A percentile compares a stretch with the other conserved stretches of the same genome.
phyloP scores from a whole-genome alignment of 1,140 invertebrate species.

The Phocides pigmalion region DNA sequence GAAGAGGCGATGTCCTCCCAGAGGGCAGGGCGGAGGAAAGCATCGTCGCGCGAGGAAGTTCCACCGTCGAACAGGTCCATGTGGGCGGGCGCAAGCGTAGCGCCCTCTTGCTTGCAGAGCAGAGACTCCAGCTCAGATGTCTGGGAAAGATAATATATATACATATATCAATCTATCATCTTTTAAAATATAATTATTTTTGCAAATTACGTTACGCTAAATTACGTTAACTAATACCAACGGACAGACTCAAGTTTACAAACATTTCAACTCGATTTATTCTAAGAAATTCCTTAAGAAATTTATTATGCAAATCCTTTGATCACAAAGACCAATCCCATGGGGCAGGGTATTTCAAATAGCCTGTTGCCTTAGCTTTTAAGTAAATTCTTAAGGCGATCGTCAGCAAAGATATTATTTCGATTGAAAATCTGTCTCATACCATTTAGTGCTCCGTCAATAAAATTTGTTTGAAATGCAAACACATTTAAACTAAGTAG shows the following conservation, averaged over 20 bases:
- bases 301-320: conserved; percentile 59
- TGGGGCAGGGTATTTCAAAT: conserved; percentile 45
- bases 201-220: not conserved
- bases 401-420: conserved; percentile 46
- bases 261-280: conserved; percentile 39
- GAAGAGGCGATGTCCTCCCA: conserved; percentile 96
- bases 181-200: not conserved
- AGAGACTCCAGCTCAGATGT: conserved; percentile 82
- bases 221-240: not conserved
- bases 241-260: conserved; percentile 17
- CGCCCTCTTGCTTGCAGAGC: conserved; percentile 81
- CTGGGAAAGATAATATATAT: conserved; percentile 53
- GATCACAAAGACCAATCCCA: conserved; percentile 55
- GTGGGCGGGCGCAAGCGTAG: conserved; percentile 70
- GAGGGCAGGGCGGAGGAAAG: conserved; percentile 91
- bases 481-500: conserved; percentile 10
- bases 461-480: conserved; percentile 26
- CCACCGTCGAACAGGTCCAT: conserved; percentile 79
- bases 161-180: not conserved
- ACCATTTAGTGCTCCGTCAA: conserved; percentile 22
- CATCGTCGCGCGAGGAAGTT: conserved; percentile 88
- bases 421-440: conserved; percentile 43
- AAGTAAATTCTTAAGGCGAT: conserved; percentile 42
- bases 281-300: conserved; percentile 52
- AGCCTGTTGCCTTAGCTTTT: conserved; percentile 41